These are phyloP conservation scores for Eulemur coronatus DNA, from an alignment of 2,797 vertebrate species.

Conservation along the genomic window DNA sequence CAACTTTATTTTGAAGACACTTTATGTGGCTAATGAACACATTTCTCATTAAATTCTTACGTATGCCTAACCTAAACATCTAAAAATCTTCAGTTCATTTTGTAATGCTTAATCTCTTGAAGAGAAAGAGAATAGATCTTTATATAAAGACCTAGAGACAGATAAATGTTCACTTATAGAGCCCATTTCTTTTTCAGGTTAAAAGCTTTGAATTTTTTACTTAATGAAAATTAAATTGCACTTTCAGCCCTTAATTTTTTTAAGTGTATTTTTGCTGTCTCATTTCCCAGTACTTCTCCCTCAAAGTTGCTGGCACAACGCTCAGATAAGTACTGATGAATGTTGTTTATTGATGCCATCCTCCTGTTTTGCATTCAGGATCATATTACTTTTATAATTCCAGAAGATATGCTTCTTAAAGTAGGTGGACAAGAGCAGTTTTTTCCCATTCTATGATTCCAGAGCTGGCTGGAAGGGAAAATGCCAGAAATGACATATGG, in stretches of 20 bases:
- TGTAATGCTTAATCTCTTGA: not conserved
- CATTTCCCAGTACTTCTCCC: not conserved
- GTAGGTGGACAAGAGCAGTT: not conserved
- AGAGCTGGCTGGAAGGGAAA: not conserved
- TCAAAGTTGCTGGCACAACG: not conserved
- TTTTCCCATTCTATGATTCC: not conserved
- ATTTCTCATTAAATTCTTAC: not conserved
- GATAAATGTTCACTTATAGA: not conserved
- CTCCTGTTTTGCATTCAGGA: not conserved
- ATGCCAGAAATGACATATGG: not conserved
- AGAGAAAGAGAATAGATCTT: not conserved
- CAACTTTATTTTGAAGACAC: constrained; percentile 41
- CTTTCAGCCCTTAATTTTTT: not conserved
- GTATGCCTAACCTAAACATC: constrained; percentile 12
- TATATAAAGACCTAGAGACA: not conserved
- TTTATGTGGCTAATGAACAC: not conserved
- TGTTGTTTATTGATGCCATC: not conserved
- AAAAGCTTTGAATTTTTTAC: constrained; percentile 28
- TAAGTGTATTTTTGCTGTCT: not conserved
- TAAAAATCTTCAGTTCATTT: constrained; percentile 36
- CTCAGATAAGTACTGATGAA: not conserved
- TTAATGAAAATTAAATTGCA: not conserved
- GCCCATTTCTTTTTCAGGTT: not conserved
- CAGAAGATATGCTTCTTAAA: not conserved
- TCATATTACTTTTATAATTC: not conserved